phyloP scores from a whole-genome alignment of 1,140 invertebrate genomes.

The Micrasema longulum region DNA sequence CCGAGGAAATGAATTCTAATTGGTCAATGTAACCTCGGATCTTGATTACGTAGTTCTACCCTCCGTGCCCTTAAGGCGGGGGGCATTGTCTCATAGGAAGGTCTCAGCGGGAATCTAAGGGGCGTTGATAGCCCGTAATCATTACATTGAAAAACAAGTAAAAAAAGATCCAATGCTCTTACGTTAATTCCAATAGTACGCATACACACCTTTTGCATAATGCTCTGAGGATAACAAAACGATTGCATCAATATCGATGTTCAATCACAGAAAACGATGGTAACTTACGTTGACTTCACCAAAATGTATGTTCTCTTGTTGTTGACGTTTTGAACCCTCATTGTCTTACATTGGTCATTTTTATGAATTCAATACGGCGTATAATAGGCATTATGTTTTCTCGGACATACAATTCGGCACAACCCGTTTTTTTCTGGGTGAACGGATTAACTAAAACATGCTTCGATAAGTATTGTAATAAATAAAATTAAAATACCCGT shows the following conservation, averaged over 20 bases:
- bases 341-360: too few species aligned
- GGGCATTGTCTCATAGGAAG: constrained; percentile 29
- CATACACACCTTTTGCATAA: too few species aligned
- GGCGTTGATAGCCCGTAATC: constrained; percentile 20
- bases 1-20: not conserved
- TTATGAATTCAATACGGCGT: too few species aligned
- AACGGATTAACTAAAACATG: not conserved
- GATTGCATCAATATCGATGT: too few species aligned
- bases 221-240: too few species aligned
- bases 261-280: too few species aligned
- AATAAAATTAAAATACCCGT: constrained; percentile 4
- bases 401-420: too few species aligned
- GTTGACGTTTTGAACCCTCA: too few species aligned
- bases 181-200: too few species aligned
- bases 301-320: too few species aligned
- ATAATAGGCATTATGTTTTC: too few species aligned
- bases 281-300: too few species aligned
- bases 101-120: constrained; percentile 22
- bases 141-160: not conserved
- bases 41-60: constrained; percentile 3
- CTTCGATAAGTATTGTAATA: not conserved
- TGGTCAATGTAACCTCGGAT: not conserved
- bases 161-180: not conserved
- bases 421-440: not conserved
- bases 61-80: constrained; percentile 23